phyloP scores from a whole-genome alignment of 2,888 invertebrate species.

The Erynnis tages region DNA sequence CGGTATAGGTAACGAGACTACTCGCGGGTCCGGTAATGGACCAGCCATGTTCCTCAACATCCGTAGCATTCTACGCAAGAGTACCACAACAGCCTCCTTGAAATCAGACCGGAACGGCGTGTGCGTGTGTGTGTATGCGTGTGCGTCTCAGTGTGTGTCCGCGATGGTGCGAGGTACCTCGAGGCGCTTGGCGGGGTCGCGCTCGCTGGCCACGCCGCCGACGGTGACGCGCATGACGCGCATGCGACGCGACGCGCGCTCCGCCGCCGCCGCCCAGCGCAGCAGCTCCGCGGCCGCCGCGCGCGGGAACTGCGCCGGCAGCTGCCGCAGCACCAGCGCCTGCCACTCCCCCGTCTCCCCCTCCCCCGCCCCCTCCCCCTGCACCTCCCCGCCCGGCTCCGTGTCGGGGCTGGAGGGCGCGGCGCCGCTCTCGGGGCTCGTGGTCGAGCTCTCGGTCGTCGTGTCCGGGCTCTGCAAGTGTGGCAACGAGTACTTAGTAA shows the following conservation, averaged over 20 bases:
- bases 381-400: slow-evolving; percentile 23
- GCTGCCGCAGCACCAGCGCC: slow-evolving; percentile 29
- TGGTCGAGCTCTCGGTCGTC: slow-evolving; percentile 7
- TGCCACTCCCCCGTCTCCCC: slow-evolving; percentile 23
- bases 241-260: slow-evolving; percentile 78
- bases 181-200: slow-evolving; percentile 83
- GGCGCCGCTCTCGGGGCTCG: neutral
- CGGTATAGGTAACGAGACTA: no score
- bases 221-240: slow-evolving; percentile 82
- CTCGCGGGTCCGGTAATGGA: no score
- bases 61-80: no score
- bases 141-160: neutral
- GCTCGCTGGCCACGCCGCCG: slow-evolving; percentile 79
- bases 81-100: no score
- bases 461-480: slow-evolving; percentile 5
- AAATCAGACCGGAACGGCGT: no score
- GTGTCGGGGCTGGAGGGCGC: no score
- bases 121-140: no score
- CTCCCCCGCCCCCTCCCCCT: slow-evolving; percentile 26
- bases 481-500: neutral
- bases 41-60: no score
- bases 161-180: slow-evolving; percentile 51
- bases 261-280: slow-evolving; percentile 45
- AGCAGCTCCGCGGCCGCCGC: slow-evolving; percentile 43
- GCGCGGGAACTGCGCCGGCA: slow-evolving; percentile 37